Evolutionary conservation across 2,797 vertebrate species (phyloP).

Genomic region (Chanos chanos): DNA sequence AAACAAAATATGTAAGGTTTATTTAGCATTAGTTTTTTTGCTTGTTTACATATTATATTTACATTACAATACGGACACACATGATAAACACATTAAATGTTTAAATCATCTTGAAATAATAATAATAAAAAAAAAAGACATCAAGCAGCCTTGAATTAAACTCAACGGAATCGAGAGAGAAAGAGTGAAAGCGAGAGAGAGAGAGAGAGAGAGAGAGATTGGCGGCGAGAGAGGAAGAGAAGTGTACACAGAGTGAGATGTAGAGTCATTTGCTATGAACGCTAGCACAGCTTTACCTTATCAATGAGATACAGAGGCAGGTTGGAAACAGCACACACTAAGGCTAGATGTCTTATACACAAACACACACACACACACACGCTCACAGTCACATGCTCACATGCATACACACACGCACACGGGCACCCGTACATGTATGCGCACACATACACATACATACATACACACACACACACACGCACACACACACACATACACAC

Average conservation of each 20-base stretch:
- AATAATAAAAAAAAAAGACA: slow-evolving; percentile 17
- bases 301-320: slow-evolving; percentile 22
- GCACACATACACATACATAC: slow-evolving; percentile 24
- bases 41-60: slow-evolving; percentile 68
- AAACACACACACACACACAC: slow-evolving; percentile 26
- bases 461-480: slow-evolving; percentile 21
- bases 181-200: not conserved
- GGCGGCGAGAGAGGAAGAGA: not conserved
- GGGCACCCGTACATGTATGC: slow-evolving; percentile 22
- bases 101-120: slow-evolving; percentile 51
- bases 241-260: slow-evolving; percentile 1
- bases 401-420: slow-evolving; percentile 22
- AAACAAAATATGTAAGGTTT: slow-evolving; percentile 75
- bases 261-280: not conserved
- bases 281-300: slow-evolving; percentile 21
- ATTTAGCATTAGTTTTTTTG: slow-evolving; percentile 74
- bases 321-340: slow-evolving; percentile 21
- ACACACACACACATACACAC: slow-evolving; percentile 23
- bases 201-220: not conserved
- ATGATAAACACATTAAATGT: slow-evolving; percentile 47
- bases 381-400: slow-evolving; percentile 22
- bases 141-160: slow-evolving; percentile 19
- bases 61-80: slow-evolving; percentile 70
- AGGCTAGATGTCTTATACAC: not conserved
- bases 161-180: not conserved